Percentiles rank a stretch among this genome's conserved stretches.
These are phyloP conservation scores for Phallusia fumigata DNA, from an alignment of 23 tunicate genomes.

Conservation along the genomic window DNA sequence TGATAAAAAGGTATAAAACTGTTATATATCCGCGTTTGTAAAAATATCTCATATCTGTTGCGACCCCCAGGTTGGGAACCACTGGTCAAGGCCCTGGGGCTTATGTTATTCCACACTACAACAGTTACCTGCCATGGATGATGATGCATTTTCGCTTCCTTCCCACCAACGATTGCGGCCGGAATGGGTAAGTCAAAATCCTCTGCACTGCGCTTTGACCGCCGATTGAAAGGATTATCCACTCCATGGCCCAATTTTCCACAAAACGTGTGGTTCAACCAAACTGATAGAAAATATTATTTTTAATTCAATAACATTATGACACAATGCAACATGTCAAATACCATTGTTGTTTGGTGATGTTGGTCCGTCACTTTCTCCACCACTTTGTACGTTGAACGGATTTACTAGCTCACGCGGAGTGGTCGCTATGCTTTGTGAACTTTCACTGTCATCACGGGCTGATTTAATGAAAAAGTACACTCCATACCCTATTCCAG, in stretches of 20 bases:
- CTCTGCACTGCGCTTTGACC: not conserved
- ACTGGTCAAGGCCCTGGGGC: too few relatives aligned
- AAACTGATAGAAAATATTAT: not conserved
- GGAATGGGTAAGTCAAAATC: not conserved
- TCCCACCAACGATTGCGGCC: conserved; percentile 42
- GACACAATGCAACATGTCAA: too few relatives aligned
- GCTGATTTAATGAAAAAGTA: not conserved
- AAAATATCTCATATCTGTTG: too few relatives aligned
- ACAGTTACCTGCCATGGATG: conserved; percentile 58
- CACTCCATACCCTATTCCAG: conserved; percentile 26
- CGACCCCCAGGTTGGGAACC: too few relatives aligned
- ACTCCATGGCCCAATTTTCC: conserved; percentile 16
- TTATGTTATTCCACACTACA: too few relatives aligned
- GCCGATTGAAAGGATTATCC: not conserved
- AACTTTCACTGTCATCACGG: not conserved
- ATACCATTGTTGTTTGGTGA: not conserved
- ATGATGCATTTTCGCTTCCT: conserved; percentile 14
- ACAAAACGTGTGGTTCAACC: conserved; percentile 15
- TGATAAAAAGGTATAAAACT: too few relatives aligned
- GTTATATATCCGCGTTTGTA: too few relatives aligned
- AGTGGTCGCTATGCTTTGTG: not conserved
- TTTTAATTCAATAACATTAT: too few relatives aligned
- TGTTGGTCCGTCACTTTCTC: not conserved
- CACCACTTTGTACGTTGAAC: not conserved
- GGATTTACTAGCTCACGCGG: not conserved